Evolutionary conservation across 2,113 vertebrate species (phyloP).

Genomic region (Andinoacara biseriatus): DNA sequence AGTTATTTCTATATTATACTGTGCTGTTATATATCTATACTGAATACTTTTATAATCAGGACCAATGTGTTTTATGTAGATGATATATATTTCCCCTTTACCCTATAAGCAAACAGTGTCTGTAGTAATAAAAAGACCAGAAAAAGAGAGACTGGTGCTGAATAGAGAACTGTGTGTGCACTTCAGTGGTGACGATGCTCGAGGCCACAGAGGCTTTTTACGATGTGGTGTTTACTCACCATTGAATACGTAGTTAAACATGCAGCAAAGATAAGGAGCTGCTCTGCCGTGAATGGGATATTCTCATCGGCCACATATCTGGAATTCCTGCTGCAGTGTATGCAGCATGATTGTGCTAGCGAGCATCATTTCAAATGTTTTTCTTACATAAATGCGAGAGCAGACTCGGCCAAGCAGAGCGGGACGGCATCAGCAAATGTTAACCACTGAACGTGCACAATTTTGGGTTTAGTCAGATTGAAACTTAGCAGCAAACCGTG

Average conservation of each 20-base stretch:
- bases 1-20: no score
- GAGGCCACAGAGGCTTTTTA: not conserved
- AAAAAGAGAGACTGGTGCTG: not conserved
- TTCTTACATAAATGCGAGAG: not conserved
- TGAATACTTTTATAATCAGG: not conserved
- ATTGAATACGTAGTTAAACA: conserved; percentile 4
- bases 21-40: not conserved
- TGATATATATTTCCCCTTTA: not conserved
- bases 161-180: not conserved
- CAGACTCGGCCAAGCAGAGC: not conserved
- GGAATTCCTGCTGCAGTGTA: conserved; percentile 28
- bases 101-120: not conserved
- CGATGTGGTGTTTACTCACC: not conserved
- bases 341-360: not conserved
- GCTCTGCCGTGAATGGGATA: conserved; percentile 8
- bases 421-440: not conserved
- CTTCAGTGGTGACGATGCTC: not conserved
- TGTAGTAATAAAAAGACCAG: not conserved
- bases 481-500: not conserved
- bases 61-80: not conserved
- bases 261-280: conserved; percentile 18
- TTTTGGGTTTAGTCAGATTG: not conserved
- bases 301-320: conserved; percentile 23
- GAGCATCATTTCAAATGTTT: not conserved
- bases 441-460: not conserved